Conservation (phyloP, 2,888 invertebrate species). For the Harpalus rubripes region DNA sequence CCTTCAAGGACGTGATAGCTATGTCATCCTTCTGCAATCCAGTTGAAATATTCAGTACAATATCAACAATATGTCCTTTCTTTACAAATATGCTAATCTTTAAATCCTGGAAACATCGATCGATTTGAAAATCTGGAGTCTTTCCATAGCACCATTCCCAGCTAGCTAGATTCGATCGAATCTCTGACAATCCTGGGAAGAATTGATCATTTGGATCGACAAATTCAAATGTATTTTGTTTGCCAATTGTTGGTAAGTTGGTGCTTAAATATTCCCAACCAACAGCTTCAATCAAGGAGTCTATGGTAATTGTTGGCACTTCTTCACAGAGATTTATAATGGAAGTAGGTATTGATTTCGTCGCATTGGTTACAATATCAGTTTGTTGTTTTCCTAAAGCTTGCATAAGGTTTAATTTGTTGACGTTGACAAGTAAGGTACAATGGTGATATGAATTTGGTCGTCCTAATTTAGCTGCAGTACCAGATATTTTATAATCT, state of each 20-base stretch:
- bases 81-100: conserved; percentile 83
- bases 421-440: conserved; percentile 93
- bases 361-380: conserved; percentile 91
- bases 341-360: conserved; percentile 87
- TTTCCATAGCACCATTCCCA: conserved; percentile 95
- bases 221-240: conserved; percentile 91
- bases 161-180: conserved; percentile 84
- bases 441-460: conserved; percentile 97
- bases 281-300: conserved; percentile 87
- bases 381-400: conserved; percentile 88
- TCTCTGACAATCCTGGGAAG: conserved; percentile 89
- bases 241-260: conserved; percentile 82
- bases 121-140: conserved; percentile 91
- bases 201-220: conserved; percentile 92
- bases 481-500: conserved; percentile 95
- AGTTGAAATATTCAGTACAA: conserved; percentile 82
- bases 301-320: conserved; percentile 84
- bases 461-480: conserved; percentile 94
- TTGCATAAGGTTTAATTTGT: conserved; percentile 86
- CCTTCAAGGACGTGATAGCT: conserved; percentile 83
- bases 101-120: conserved; percentile 81
- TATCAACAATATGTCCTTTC: conserved; percentile 83
- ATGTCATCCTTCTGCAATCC: conserved; percentile 83
- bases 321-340: conserved; percentile 90
- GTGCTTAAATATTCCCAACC: conserved; percentile 92